Evolutionary conservation across 2,888 invertebrate genomes (phyloP).

Genomic region (Dicycla oo): DNA sequence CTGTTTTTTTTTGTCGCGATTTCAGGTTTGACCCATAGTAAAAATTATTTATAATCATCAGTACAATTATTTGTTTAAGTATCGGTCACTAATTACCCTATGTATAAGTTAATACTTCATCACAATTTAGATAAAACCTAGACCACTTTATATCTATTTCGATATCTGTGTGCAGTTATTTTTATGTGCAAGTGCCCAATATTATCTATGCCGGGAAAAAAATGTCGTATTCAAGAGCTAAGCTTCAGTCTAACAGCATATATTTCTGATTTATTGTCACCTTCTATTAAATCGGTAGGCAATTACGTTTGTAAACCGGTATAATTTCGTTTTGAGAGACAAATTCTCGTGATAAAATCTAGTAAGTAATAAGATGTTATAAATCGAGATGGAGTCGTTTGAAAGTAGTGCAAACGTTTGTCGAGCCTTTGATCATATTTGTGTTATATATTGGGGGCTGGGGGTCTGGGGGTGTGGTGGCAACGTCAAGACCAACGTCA

Average conservation of each 20-base stretch:
- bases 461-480: constrained; percentile 62
- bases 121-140: constrained; percentile 31
- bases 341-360: constrained; percentile 29
- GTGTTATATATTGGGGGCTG: constrained; percentile 41
- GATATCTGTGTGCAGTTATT: constrained; percentile 32
- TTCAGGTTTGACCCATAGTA: too few species aligned
- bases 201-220: constrained; percentile 29
- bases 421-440: constrained; percentile 26
- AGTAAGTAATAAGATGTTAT: neutral
- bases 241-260: constrained; percentile 20
- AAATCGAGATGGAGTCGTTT: neutral
- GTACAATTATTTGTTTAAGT: too few species aligned
- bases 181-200: constrained; percentile 30
- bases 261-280: constrained; percentile 45
- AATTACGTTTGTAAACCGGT: constrained; percentile 36
- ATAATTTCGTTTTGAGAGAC: constrained; percentile 28
- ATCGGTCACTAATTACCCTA: constrained; percentile 11
- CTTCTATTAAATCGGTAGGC: constrained; percentile 23
- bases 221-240: constrained; percentile 29
- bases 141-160: constrained; percentile 18
- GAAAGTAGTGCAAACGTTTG: constrained; percentile 23
- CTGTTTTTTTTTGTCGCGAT: too few species aligned
- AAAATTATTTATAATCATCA: too few species aligned
- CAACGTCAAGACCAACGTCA: constrained; percentile 36
- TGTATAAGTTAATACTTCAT: constrained; percentile 37